Evolutionary conservation across 2,113 vertebrate genomes (phyloP).

Genomic region (Brachionichthys hirsutus): DNA sequence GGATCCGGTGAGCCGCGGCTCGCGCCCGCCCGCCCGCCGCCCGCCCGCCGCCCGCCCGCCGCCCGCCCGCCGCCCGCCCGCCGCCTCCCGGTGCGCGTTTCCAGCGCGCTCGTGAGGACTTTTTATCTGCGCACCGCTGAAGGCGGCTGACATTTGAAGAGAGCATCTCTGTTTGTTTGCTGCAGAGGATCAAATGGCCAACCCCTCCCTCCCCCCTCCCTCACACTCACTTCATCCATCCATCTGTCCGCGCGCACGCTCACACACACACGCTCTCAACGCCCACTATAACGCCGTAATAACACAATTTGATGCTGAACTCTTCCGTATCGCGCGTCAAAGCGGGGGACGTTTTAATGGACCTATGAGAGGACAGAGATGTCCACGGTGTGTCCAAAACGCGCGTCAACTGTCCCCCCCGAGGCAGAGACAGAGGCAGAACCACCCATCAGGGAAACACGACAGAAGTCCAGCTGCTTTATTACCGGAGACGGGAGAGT

Average conservation of each 20-base stretch:
- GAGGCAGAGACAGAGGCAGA: no score
- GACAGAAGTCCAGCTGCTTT: neutral
- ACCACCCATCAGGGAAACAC: no score
- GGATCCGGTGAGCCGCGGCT: no score
- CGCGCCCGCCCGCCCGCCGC: neutral
- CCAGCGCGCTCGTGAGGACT: conserved; percentile 41
- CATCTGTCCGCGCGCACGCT: conserved; percentile 17
- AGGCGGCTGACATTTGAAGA: conserved; percentile 79
- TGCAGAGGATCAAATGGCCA: conserved; percentile 79
- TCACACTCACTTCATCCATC: conserved; percentile 30
- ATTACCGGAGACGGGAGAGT: conserved; percentile 9
- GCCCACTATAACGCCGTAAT: conserved; percentile 80
- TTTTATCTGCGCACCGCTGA: conserved; percentile 68
- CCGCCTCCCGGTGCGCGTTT: conserved; percentile 10
- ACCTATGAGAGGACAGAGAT: no score
- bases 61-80: no score
- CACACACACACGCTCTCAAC: conserved; percentile 25
- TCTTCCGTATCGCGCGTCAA: no score
- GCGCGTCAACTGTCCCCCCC: no score
- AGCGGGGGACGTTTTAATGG: no score
- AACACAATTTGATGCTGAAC: conserved; percentile 79
- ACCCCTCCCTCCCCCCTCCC: conserved; percentile 54
- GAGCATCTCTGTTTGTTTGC: conserved; percentile 77
- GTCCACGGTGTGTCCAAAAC: no score
- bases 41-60: no score